These are phyloP conservation scores for Chauna torquata DNA, from an alignment of 2,113 vertebrate species.

Conservation along the genomic window DNA sequence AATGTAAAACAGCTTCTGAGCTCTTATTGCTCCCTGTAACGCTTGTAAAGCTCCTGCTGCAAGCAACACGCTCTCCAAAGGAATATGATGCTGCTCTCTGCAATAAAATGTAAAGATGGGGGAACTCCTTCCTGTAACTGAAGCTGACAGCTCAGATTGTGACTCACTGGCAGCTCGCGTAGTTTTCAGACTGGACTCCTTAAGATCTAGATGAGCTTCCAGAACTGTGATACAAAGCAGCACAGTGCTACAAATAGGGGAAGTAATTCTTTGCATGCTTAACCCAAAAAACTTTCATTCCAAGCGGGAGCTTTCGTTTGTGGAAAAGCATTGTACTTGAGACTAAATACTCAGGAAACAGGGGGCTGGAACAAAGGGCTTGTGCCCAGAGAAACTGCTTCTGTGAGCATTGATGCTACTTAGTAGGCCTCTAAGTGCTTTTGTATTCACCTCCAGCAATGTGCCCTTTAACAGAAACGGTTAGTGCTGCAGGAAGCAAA, in stretches of 20 bases:
- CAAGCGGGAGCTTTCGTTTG: conserved; percentile 44
- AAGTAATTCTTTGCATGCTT: conserved; percentile 58
- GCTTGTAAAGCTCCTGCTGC: conserved; percentile 63
- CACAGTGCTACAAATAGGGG: conserved; percentile 29
- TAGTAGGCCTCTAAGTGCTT: conserved; percentile 21
- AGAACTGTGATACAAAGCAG: conserved; percentile 43
- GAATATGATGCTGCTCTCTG: conserved; percentile 48
- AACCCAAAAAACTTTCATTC: conserved; percentile 35
- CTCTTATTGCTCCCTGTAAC: conserved; percentile 29
- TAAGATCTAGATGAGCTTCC: conserved; percentile 53
- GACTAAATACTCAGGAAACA: conserved; percentile 38
- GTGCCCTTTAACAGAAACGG: conserved; percentile 41
- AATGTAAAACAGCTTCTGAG: conserved; percentile 45
- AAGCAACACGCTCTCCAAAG: not conserved
- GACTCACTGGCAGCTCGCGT: conserved; percentile 40
- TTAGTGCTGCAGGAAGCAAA: conserved; percentile 41
- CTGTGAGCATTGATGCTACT: conserved; percentile 26
- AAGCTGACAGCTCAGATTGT: conserved; percentile 50
- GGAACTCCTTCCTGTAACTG: conserved; percentile 51
- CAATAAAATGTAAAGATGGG: conserved; percentile 41
- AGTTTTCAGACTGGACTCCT: conserved; percentile 20
- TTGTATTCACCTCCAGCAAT: conserved; percentile 51
- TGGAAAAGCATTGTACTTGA: conserved; percentile 32
- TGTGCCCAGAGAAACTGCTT: conserved; percentile 23
- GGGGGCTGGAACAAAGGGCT: conserved; percentile 44